A percentile compares a stretch with the other conserved stretches of the same genome.
phyloP scores from a whole-genome alignment of 1,140 invertebrate species.

The Tetragnatha versicolor region DNA sequence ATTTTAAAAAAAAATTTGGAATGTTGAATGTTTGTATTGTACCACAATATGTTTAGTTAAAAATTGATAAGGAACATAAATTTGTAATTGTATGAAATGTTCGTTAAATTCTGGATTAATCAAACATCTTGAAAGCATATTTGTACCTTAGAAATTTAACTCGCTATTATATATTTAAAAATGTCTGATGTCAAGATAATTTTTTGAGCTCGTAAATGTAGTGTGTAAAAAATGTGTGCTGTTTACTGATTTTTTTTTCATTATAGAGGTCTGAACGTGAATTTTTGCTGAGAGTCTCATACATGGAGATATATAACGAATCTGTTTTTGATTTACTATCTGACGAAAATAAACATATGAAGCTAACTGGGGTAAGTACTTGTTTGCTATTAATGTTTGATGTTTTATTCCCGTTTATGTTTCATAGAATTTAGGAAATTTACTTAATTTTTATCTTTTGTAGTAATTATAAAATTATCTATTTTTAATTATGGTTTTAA shows the following conservation, averaged over 20 bases:
- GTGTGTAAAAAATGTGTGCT: background rate
- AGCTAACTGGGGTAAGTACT: constrained; percentile 71
- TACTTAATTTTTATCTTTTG: background rate
- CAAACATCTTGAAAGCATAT: too few species aligned
- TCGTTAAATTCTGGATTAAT: too few species aligned
- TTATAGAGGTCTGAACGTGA: constrained; percentile 55
- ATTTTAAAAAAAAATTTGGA: too few species aligned
- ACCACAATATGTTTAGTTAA: too few species aligned
- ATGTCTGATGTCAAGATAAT: too few species aligned
- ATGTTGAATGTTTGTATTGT: too few species aligned
- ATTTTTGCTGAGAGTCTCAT: constrained; percentile 72
- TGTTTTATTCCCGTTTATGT: background rate
- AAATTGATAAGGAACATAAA: too few species aligned
- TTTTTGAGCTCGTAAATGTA: too few species aligned
- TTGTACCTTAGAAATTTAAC: too few species aligned
- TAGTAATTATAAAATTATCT: background rate
- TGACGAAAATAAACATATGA: constrained; percentile 69
- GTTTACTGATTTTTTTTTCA: background rate
- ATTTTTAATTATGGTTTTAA: background rate
- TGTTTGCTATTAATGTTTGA: background rate
- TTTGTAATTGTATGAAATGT: too few species aligned
- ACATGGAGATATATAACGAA: constrained; percentile 85
- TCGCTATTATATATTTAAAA: too few species aligned
- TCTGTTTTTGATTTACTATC: constrained; percentile 76
- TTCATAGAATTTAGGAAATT: background rate